These are phyloP conservation scores for Dicranocentrus wangi DNA, from an alignment of 2,888 invertebrate genomes.

Conservation along the genomic window DNA sequence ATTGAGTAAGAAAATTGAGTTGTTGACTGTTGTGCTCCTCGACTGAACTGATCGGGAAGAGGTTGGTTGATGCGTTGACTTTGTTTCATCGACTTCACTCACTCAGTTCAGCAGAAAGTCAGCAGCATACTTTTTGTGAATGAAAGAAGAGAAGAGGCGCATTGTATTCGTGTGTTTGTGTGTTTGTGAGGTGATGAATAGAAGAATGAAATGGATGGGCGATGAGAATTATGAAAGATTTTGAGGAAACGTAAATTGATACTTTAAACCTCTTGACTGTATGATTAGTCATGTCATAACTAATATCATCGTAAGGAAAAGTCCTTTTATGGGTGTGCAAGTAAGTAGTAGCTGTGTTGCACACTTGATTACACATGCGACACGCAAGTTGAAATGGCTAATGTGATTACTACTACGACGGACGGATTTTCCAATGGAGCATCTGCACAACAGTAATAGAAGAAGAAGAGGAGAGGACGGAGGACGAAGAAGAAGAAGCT, in stretches of 20 bases:
- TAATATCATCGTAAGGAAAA: conserved; percentile 22
- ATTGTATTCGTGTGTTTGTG: conserved; percentile 1
- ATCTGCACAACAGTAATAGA: neutral
- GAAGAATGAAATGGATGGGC: neutral
- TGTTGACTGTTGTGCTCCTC: too few species aligned
- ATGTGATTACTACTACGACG: neutral
- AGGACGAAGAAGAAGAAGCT: too few species aligned
- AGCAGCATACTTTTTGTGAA: conserved; percentile 29
- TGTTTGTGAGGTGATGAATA: neutral
- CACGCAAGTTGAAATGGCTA: too few species aligned
- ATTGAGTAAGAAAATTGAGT: too few species aligned
- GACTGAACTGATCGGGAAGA: too few species aligned
- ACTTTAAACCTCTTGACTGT: conserved; percentile 35
- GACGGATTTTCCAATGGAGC: conserved; percentile 19
- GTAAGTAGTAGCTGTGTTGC: neutral
- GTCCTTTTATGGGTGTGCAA: conserved; percentile 41
- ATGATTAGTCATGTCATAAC: conserved; percentile 48
- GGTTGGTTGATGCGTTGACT: too few species aligned
- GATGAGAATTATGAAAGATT: conserved; percentile 41
- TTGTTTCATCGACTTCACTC: conserved; percentile 19
- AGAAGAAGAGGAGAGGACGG: conserved; percentile 15
- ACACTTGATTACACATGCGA: conserved; percentile 6
- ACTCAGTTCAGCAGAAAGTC: conserved; percentile 5
- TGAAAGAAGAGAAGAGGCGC: conserved; percentile 22
- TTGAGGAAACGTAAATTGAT: conserved; percentile 52